These are phyloP conservation scores for Horisme vitalbata DNA, from an alignment of 2,888 invertebrate species.

Conservation along the genomic window DNA sequence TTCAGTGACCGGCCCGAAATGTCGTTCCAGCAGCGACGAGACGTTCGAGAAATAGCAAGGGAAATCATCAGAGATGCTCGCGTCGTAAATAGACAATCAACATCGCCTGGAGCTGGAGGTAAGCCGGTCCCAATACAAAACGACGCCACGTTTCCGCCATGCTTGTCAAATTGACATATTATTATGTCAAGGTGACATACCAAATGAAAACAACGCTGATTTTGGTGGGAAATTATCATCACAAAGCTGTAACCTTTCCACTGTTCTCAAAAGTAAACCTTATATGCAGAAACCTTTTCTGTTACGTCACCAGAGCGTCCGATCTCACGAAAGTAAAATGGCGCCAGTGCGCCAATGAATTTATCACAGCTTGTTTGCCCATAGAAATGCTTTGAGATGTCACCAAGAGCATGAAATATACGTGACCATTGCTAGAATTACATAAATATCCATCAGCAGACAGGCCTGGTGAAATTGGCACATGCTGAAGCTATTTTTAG, in stretches of 20 bases:
- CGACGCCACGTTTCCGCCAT: conserved; percentile 83
- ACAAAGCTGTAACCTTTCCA: conserved; percentile 40
- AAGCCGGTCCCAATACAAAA: conserved; percentile 65
- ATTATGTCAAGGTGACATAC: conserved; percentile 81
- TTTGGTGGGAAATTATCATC: conserved; percentile 47
- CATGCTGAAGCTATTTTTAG: conserved; percentile 75
- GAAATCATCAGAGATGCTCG: conserved; percentile 75
- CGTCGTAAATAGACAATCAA: conserved; percentile 69
- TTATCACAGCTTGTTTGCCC: conserved; percentile 34
- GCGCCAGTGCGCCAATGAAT: conserved; percentile 66
- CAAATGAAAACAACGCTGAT: conserved; percentile 72
- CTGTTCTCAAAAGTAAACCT: conserved; percentile 29
- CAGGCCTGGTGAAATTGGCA: conserved; percentile 51
- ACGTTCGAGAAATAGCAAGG: conserved; percentile 72
- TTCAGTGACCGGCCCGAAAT: conserved; percentile 76
- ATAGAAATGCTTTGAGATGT: not conserved
- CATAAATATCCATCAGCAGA: conserved; percentile 26
- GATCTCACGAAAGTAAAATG: conserved; percentile 75
- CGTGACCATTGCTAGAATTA: conserved; percentile 24
- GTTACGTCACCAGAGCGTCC: conserved; percentile 73
- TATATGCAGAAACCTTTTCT: conserved; percentile 51
- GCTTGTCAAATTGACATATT: conserved; percentile 80
- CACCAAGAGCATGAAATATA: not conserved
- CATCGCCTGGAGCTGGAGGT: conserved; percentile 80
- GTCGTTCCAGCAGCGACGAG: conserved; percentile 75